Conservation (phyloP, 2,888 invertebrate species). For the Poecilus cupreus region DNA sequence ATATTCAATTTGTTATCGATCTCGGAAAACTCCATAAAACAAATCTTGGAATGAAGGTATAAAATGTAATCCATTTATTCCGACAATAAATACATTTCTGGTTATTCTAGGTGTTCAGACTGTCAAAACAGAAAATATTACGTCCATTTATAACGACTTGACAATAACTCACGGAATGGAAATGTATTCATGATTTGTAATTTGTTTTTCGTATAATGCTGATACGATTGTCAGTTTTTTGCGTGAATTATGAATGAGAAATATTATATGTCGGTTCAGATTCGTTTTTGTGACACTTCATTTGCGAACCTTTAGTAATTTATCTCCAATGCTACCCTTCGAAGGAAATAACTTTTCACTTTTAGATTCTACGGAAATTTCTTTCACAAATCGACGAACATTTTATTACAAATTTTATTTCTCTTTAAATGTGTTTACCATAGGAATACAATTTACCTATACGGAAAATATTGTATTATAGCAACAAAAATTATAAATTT, state of each 20-base stretch:
- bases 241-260: slow-evolving; percentile 14
- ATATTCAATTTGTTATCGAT: background rate
- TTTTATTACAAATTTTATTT: background rate
- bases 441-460: too few species aligned
- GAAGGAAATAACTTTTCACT: background rate
- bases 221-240: slow-evolving; percentile 28
- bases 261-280: background rate
- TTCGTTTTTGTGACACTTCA: slow-evolving; percentile 28
- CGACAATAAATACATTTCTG: background rate
- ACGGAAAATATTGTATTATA: too few species aligned
- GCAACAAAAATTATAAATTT: too few species aligned
- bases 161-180: slow-evolving; percentile 5
- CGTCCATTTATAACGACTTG: slow-evolving; percentile 12
- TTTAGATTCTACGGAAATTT: background rate
- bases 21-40: background rate
- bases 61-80: background rate
- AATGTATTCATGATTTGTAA: slow-evolving; percentile 14
- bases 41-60: background rate
- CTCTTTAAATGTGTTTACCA: background rate
- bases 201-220: slow-evolving; percentile 24
- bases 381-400: background rate
- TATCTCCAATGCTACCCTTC: background rate
- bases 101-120: background rate
- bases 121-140: background rate
- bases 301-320: slow-evolving; percentile 24